Conservation (phyloP, 2,113 vertebrate genomes). For the Hipposideros armiger region DNA sequence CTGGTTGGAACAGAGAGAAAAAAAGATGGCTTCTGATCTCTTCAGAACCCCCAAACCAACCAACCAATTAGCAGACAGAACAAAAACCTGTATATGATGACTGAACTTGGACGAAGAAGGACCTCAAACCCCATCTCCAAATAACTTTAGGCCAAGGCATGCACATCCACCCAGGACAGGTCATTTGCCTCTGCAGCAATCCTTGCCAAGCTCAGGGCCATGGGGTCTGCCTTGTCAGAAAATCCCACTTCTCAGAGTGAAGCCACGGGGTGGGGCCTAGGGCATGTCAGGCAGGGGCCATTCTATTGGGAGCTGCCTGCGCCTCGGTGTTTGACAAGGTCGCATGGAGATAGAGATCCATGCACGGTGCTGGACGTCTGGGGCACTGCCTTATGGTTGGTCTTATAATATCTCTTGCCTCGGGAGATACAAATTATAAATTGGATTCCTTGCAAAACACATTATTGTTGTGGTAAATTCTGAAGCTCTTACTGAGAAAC, state of each 20-base stretch:
- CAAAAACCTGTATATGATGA: background rate
- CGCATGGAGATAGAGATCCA: too few relatives aligned
- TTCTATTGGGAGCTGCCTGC: too few relatives aligned
- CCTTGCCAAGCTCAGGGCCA: background rate
- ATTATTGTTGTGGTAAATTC: too few relatives aligned
- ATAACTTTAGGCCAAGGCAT: background rate
- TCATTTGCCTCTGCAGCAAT: background rate
- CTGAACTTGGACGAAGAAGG: background rate
- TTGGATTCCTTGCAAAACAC: too few relatives aligned
- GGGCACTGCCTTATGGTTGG: too few relatives aligned
- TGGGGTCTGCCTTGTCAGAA: background rate
- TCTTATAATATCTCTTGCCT: too few relatives aligned
- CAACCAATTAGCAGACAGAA: background rate
- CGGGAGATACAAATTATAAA: too few relatives aligned
- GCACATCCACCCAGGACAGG: background rate
- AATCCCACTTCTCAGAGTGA: background rate
- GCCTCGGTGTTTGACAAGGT: too few relatives aligned
- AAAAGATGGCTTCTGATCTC: background rate
- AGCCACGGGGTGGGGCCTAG: background rate
- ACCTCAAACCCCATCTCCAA: background rate
- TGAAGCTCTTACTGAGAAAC: too few relatives aligned
- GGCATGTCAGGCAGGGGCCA: background rate
- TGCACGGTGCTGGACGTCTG: too few relatives aligned
- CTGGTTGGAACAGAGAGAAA: background rate
- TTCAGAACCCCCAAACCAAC: background rate